Evolutionary conservation across 1,140 invertebrate species (phyloP).

Genomic region (Dinoponera quadriceps): DNA sequence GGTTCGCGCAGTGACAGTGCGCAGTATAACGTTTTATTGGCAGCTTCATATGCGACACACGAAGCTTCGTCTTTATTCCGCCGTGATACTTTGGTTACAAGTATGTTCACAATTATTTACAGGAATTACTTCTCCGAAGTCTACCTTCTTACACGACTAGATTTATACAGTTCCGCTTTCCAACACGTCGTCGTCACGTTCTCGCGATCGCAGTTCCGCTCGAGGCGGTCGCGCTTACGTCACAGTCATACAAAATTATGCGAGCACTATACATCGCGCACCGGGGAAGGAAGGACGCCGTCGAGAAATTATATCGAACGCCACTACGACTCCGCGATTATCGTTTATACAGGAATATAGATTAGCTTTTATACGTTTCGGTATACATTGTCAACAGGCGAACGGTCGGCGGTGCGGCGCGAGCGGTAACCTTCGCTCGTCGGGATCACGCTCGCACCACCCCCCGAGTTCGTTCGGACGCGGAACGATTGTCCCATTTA

Average conservation of each 20-base stretch:
- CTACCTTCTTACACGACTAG: conserved; percentile 50
- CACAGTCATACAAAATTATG: conserved; percentile 52
- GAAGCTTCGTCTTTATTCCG: conserved; percentile 70
- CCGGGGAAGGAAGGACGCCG: not conserved
- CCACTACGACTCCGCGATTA: conserved; percentile 29
- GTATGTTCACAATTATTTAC: conserved; percentile 72
- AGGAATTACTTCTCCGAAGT: conserved; percentile 41
- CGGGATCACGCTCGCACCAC: conserved; percentile 4
- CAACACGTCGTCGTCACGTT: conserved; percentile 1
- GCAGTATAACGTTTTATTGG: conserved; percentile 36
- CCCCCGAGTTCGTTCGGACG: not conserved
- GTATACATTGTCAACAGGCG: conserved; percentile 31
- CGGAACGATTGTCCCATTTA: conserved; percentile 32
- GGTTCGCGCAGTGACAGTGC: not conserved
- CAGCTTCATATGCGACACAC: conserved; percentile 65
- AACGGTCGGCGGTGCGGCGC: conserved; percentile 5
- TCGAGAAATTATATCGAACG: conserved; percentile 28
- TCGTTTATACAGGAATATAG: conserved; percentile 49
- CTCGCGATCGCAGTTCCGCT: not conserved
- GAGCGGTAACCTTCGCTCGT: not conserved
- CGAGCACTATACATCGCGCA: conserved; percentile 37
- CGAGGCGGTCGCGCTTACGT: conserved; percentile 7
- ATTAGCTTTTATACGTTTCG: conserved; percentile 6
- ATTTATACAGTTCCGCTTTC: conserved; percentile 59
- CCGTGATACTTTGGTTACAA: conserved; percentile 65